Percentiles rank a stretch among this genome's conserved stretches.
Conservation (phyloP, 2,888 invertebrate species). For the Thera britannica region DNA sequence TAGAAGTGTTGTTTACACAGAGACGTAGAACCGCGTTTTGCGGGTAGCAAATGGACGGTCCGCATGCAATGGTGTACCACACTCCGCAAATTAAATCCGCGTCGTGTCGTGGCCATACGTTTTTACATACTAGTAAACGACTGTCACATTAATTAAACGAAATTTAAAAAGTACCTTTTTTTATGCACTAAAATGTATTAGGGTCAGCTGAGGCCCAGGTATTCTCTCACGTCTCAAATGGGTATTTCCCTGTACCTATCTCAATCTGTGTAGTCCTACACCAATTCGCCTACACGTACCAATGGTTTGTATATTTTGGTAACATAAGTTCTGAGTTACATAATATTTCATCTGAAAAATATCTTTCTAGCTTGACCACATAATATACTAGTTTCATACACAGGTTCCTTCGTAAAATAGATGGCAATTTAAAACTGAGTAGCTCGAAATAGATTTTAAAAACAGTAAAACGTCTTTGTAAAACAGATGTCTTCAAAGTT, state of each 20-base stretch:
- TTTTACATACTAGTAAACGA: conserved; percentile 6
- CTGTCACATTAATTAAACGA: too few species aligned
- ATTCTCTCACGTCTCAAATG: too few species aligned
- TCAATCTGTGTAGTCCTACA: too few species aligned
- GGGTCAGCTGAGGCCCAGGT: too few species aligned
- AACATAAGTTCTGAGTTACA: background rate
- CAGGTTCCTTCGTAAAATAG: conserved; percentile 1
- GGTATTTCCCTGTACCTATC: too few species aligned
- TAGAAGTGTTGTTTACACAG: conserved; percentile 13
- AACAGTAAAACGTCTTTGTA: conserved; percentile 4
- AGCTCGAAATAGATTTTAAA: conserved; percentile 7
- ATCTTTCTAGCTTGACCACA: background rate
- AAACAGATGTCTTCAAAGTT: conserved; percentile 19
- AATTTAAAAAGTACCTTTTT: too few species aligned
- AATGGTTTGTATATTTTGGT: background rate
- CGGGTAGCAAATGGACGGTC: conserved; percentile 17
- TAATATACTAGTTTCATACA: background rate
- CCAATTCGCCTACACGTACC: background rate
- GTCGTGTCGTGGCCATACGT: conserved; percentile 17
- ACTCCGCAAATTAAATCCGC: conserved; percentile 25
- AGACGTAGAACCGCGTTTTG: conserved; percentile 19
- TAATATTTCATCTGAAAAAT: background rate
- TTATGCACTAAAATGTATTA: too few species aligned
- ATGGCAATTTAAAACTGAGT: background rate
- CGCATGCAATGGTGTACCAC: conserved; percentile 24